Conservation (phyloP, 2,113 vertebrate genomes). For the Vireo altiloquus region DNA sequence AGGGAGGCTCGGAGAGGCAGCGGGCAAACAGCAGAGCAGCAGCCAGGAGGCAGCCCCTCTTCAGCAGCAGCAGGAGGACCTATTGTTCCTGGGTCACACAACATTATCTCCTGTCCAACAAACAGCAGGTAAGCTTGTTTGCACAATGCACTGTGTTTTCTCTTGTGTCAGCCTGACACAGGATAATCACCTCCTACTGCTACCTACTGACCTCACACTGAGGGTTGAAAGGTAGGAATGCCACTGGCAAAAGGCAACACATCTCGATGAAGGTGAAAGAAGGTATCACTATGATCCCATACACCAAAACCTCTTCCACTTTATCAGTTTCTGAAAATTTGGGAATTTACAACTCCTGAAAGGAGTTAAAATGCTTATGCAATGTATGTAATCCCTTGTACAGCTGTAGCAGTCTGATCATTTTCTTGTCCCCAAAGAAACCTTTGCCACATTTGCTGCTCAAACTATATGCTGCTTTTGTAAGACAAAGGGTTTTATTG, state of each 20-base stretch:
- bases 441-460: not conserved
- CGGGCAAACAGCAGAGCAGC: not conserved
- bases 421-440: not conserved
- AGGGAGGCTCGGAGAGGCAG: not conserved
- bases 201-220: slow-evolving; percentile 17
- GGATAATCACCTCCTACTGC: slow-evolving; percentile 52
- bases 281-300: not conserved
- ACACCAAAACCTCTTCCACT: not conserved
- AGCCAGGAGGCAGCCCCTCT: not conserved
- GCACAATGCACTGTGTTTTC: slow-evolving; percentile 21
- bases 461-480: not conserved
- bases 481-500: not conserved
- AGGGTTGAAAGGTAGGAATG: slow-evolving; percentile 1
- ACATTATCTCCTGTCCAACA: slow-evolving; percentile 40
- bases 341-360: not conserved
- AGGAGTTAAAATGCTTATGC: not conserved
- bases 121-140: slow-evolving; percentile 61
- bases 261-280: not conserved
- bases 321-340: not conserved
- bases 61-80: slow-evolving; percentile 4
- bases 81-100: slow-evolving; percentile 44
- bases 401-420: not conserved
- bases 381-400: not conserved
- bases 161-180: slow-evolving; percentile 34
- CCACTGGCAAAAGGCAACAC: not conserved